A percentile compares a stretch with the other conserved stretches of the same genome.
phyloP scores from a whole-genome alignment of 2,113 vertebrate species.

The Neotoma lepida region DNA sequence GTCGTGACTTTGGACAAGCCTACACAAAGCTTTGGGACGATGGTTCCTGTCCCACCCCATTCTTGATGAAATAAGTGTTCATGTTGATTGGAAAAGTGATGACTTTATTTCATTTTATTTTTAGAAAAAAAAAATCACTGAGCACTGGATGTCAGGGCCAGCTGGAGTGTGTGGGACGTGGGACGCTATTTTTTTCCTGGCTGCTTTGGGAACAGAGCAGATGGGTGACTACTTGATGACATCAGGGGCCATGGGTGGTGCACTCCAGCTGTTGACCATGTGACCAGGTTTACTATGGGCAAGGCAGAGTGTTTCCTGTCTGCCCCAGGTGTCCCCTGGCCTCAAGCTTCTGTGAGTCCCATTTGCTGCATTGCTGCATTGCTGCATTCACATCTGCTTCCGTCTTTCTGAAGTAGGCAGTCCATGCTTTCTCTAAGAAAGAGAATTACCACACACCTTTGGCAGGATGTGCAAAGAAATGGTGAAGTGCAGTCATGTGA shows the following conservation, averaged over 20 bases:
- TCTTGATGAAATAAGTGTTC: slow-evolving; percentile 51
- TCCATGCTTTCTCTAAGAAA: not conserved
- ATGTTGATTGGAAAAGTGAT: slow-evolving; percentile 81
- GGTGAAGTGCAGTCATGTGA: not conserved
- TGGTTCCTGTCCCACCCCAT: not conserved
- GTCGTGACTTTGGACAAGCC: not conserved
- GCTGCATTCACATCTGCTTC: slow-evolving; percentile 11
- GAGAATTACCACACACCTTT: not conserved
- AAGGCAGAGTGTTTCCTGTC: slow-evolving; percentile 74
- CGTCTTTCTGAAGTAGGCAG: not conserved
- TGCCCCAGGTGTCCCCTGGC: not conserved
- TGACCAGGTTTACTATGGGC: slow-evolving; percentile 72
- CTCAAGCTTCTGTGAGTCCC: not conserved
- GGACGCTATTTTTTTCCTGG: slow-evolving; percentile 86
- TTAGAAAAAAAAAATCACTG: slow-evolving; percentile 82
- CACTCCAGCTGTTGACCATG: slow-evolving; percentile 85
- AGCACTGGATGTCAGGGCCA: slow-evolving; percentile 86
- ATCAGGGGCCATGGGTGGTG: slow-evolving; percentile 77
- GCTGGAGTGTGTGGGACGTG: slow-evolving; percentile 88
- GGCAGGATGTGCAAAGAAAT: not conserved
- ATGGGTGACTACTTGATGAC: slow-evolving; percentile 85
- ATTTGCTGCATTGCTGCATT: not conserved
- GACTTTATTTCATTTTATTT: slow-evolving; percentile 83
- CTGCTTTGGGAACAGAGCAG: slow-evolving; percentile 84
- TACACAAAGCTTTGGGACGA: slow-evolving; percentile 39